Evolutionary conservation across 1,140 invertebrate species (phyloP), one percentile per base, ranked within the genome.

Genomic region (Drosophila orena): DNA sequence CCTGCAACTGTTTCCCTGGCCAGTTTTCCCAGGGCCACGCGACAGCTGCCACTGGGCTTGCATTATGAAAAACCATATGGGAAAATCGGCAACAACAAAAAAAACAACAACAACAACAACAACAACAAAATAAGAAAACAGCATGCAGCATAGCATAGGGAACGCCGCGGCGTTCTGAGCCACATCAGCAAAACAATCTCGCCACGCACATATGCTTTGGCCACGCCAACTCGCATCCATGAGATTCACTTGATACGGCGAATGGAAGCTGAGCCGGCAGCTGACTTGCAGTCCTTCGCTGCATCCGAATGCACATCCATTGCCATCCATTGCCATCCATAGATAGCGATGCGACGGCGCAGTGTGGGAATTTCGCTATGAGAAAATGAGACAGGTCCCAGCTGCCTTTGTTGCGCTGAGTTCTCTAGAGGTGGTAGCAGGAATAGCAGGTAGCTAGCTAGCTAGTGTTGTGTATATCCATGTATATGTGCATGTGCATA

Each of bases 281-380:
- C 80, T 83, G 80, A 83, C 80, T 83, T 84, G 80, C 80, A 83
- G 80, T 85, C 81, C 80, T 84, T 66, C 24, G 54, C 59, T 44
- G 59, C 24, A 62, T 61, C 55, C 58, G 60, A 44, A 74, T 47
- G 6, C 50, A 47, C n/a, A 65, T 65, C 52, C 58, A 65, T 47
- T 1, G 17, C 17, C n/a, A 65, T 65, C 52, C 58, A 65, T 47
- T 1, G 17, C 17, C 17, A 75, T 52, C 49, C 61, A 43, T 46
- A 79, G 83, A 79, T 84, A 86, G 57, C 50, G 70, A 38, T 53
- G 69, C n/a, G 40, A 42, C 15, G 42, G 62, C 34, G 53, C 71
- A 66, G 60, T 86, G 81, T 86, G 81, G 81, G 81, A 86, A 86
- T 76, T 68, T 81, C 65, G 75, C 81, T 78, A 79, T 88, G 83